These are phyloP conservation scores for Pseudomyrmex dendroicus DNA, from an alignment of 1,140 invertebrate genomes.

Conservation along the genomic window DNA sequence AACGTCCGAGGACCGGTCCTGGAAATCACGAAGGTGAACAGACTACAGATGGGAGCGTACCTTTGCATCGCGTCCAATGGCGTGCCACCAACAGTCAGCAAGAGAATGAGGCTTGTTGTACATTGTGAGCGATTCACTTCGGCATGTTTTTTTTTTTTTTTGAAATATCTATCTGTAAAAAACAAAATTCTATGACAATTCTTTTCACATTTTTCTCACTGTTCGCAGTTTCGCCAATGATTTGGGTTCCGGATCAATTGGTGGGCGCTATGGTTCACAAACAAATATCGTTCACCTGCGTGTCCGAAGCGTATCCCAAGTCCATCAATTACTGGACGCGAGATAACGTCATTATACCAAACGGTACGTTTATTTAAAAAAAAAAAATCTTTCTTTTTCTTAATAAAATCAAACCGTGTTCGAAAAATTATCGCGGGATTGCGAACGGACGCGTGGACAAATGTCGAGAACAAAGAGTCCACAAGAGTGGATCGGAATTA, in stretches of 20 bases:
- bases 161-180: neutral
- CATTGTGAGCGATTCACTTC: conserved; percentile 90
- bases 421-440: neutral
- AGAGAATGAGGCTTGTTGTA: conserved; percentile 93
- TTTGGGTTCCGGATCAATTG: conserved; percentile 93
- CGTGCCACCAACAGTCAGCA: conserved; percentile 94
- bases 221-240: conserved; percentile 91
- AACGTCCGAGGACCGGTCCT: conserved; percentile 90
- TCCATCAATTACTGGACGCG: conserved; percentile 95
- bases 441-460: neutral
- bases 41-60: conserved; percentile 96
- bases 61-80: conserved; percentile 94
- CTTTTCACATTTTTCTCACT: conserved; percentile 17
- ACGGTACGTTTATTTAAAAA: conserved; percentile 85
- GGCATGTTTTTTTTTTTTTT: neutral
- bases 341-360: conserved; percentile 91
- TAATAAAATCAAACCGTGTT: neutral
- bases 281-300: conserved; percentile 91
- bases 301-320: conserved; percentile 94
- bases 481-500: neutral
- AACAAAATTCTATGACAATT: neutral
- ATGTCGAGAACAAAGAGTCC: neutral
- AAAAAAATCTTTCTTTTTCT: neutral
- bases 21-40: conserved; percentile 92
- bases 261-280: conserved; percentile 92